Conservation (phyloP, 1,140 invertebrate genomes). For the Cryptotermes secundus region DNA sequence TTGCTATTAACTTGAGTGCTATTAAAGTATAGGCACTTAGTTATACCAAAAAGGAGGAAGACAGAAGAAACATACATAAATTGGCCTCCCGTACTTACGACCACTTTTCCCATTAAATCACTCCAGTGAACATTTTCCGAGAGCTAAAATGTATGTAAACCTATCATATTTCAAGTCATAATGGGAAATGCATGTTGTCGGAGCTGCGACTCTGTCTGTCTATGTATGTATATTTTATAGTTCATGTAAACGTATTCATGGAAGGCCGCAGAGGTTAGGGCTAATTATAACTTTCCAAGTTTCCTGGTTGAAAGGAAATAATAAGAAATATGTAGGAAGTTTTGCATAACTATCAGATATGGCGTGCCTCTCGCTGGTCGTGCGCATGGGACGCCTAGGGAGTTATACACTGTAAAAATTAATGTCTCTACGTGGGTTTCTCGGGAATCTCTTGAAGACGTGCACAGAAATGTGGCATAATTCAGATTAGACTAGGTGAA, state of each 20-base stretch:
- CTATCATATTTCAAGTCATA: conserved; percentile 20
- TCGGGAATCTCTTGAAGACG: neutral
- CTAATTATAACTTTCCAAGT: neutral
- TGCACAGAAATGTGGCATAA: neutral
- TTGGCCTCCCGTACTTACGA: neutral
- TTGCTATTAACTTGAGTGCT: conserved; percentile 16
- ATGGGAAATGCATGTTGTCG: neutral
- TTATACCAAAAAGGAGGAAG: neutral
- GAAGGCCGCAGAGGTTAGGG: neutral
- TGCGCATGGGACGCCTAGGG: too few relatives aligned
- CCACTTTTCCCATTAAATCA: neutral
- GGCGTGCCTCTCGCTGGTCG: neutral
- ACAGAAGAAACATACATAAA: neutral
- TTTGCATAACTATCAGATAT: conserved; percentile 3
- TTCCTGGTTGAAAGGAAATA: conserved; percentile 5
- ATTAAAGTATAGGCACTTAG: neutral
- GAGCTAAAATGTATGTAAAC: conserved; percentile 16
- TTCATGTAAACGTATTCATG: neutral
- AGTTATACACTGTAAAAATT: neutral
- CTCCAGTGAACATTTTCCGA: neutral
- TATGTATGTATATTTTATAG: neutral
- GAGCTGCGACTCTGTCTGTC: neutral
- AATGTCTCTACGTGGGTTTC: neutral
- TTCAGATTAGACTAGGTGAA: too few relatives aligned
- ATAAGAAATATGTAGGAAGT: neutral